Evolutionary conservation across 1,140 invertebrate genomes (phyloP), one percentile per base, ranked within the genome.

Genomic region (Megalopta genalis): DNA sequence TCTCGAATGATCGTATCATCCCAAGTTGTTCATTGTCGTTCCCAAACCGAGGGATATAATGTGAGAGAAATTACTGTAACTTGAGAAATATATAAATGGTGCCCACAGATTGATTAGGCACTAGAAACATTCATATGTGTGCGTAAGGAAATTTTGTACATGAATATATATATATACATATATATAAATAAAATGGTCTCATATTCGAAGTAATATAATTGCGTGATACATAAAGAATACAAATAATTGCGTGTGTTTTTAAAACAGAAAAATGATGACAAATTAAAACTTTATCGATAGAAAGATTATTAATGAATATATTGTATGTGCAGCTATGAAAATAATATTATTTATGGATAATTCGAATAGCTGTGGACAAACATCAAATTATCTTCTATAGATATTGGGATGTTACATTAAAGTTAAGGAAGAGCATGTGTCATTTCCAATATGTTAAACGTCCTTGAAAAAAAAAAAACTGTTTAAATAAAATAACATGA

Each of bases 211-310:
- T 63, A 80, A 80, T 25, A 80, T 75, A 60, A 64, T 77, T 81
- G 67, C 32, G 79, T 81, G 79, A 81, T 81, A 77, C 16, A n/a
- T 81, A 77, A 63, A 32, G 7, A 21, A 81, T 81, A 81, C 8
- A 69, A 69, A 77, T 69, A 81, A 63, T 64, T 69, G 37, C n/a
- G 64, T 64, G 59, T 59, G 73, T 76, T 77, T 80, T 80, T 81
- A 37, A 57, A 64, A 42, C 6, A 42, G 63, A 80, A 63, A 54
- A 23, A 68, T 46, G 21, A 76, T 69, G 49, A 69, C 74, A 62
- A 60, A 80, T 69, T 69, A 64, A 77, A 64, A 70, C 46, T 64
- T 77, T 77, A 70, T 81, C 32, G 25, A 81, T 70, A 25, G 76
- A 77, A 60, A 63, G 39, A 59, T 8, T 60, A 67, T 60, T 62